Conservation (phyloP, 2,797 vertebrate genomes). For the Leucoraja ocellata region DNA sequence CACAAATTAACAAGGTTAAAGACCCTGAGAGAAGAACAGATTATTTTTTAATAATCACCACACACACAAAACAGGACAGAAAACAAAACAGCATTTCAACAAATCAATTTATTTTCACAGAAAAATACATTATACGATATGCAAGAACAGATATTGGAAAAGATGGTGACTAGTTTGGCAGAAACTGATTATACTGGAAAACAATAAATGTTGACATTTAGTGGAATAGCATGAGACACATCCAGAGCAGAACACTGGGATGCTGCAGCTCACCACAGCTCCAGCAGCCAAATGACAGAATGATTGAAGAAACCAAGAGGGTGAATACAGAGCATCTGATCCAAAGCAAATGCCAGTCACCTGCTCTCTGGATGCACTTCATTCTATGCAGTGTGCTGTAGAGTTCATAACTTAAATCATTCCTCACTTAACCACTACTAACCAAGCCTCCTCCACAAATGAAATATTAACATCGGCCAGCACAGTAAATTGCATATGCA, state of each 20-base stretch:
- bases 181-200: neutral
- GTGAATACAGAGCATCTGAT: neutral
- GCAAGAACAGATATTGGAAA: conserved; percentile 32
- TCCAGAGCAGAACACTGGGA: neutral
- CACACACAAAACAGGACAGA: neutral
- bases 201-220: too few relatives aligned
- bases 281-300: neutral
- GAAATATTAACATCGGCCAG: conserved; percentile 21
- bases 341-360: conserved; percentile 17
- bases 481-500: neutral
- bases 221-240: neutral
- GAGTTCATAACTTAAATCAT: neutral
- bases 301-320: neutral
- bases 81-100: conserved; percentile 14
- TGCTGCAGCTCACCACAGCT: neutral
- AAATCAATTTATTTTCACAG: conserved; percentile 37
- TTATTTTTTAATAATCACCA: neutral
- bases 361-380: neutral
- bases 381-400: neutral
- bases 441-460: too few relatives aligned
- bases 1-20: neutral
- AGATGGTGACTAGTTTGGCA: neutral
- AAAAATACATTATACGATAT: conserved; percentile 35
- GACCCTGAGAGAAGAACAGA: neutral
- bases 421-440: neutral